Percentiles rank a stretch among this genome's conserved stretches.
These are phyloP conservation scores for Leptonema lineaticorne DNA, from an alignment of 1,140 invertebrate species.

Conservation along the genomic window DNA sequence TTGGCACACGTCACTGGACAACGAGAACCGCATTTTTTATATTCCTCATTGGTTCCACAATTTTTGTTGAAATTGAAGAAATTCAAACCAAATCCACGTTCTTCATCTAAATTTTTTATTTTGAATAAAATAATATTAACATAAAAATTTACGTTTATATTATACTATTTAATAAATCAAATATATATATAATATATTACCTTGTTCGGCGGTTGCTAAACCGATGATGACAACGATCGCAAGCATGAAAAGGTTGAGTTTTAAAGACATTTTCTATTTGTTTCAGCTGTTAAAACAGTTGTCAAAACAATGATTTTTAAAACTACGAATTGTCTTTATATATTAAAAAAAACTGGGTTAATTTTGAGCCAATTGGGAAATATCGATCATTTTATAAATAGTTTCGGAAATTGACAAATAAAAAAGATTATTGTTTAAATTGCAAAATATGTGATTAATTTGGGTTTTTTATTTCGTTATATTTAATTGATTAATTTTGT, in stretches of 20 bases:
- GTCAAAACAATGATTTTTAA: too few species aligned
- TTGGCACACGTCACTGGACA: conserved; percentile 19
- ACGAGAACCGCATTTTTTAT: neutral
- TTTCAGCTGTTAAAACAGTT: too few species aligned
- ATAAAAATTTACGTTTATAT: neutral
- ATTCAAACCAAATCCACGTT: neutral
- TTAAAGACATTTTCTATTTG: neutral
- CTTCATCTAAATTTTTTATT: neutral
- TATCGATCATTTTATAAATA: too few species aligned
- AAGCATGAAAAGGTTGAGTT: neutral
- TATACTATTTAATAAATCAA: neutral
- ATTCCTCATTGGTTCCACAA: neutral
- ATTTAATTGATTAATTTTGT: too few species aligned
- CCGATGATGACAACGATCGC: neutral
- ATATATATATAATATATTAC: neutral
- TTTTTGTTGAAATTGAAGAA: neutral
- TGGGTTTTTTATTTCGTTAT: too few species aligned
- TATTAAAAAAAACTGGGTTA: too few species aligned
- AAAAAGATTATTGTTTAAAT: too few species aligned
- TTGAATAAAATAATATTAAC: neutral
- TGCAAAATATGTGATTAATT: too few species aligned
- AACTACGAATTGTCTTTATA: too few species aligned
- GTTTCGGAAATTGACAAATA: too few species aligned
- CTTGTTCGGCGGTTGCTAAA: neutral
- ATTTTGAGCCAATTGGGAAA: too few species aligned